Percentiles rank a stretch among this genome's conserved stretches.
These are phyloP conservation scores for Plagiodera versicolora DNA, from an alignment of 2,888 invertebrate genomes.

Conservation along the genomic window DNA sequence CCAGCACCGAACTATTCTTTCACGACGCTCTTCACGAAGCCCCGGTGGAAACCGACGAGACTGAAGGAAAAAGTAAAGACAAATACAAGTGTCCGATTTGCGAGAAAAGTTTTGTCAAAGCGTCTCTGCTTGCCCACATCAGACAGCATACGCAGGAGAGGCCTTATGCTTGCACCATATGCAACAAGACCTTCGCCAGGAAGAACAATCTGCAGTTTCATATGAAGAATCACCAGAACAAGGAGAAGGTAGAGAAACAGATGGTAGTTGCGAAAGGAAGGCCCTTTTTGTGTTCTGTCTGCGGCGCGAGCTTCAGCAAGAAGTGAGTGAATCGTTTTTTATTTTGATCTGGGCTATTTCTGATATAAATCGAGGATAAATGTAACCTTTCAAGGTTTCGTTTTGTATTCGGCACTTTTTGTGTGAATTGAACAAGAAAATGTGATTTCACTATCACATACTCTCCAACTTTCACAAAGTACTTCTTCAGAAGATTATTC, in stretches of 20 bases:
- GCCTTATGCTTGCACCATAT: conserved; percentile 67
- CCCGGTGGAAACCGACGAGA: background rate
- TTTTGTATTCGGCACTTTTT: too few species aligned
- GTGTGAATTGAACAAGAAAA: too few species aligned
- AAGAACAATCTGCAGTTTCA: conserved; percentile 69
- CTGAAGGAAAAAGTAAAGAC: background rate
- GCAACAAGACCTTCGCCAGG: conserved; percentile 66
- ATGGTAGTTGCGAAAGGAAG: conserved; percentile 27
- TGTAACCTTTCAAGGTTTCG: too few species aligned
- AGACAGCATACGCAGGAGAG: conserved; percentile 75
- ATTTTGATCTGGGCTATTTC: background rate
- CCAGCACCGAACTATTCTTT: conserved; percentile 71
- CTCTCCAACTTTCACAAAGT: too few species aligned
- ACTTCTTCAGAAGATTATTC: too few species aligned
- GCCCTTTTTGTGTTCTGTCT: conserved; percentile 54
- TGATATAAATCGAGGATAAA: too few species aligned
- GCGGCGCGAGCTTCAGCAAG: conserved; percentile 55
- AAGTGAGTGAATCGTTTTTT: conserved; percentile 52
- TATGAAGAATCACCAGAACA: conserved; percentile 55
- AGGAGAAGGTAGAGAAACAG: conserved; percentile 7
- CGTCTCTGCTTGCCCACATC: conserved; percentile 69
- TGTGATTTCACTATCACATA: too few species aligned
- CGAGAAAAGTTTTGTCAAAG: conserved; percentile 64
- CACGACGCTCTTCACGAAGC: conserved; percentile 69
- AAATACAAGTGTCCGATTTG: conserved; percentile 69